A percentile compares a stretch with the other conserved stretches of the same genome.
Conservation (phyloP, 2,113 vertebrate species). For the Semicossyphus pulcher region DNA sequence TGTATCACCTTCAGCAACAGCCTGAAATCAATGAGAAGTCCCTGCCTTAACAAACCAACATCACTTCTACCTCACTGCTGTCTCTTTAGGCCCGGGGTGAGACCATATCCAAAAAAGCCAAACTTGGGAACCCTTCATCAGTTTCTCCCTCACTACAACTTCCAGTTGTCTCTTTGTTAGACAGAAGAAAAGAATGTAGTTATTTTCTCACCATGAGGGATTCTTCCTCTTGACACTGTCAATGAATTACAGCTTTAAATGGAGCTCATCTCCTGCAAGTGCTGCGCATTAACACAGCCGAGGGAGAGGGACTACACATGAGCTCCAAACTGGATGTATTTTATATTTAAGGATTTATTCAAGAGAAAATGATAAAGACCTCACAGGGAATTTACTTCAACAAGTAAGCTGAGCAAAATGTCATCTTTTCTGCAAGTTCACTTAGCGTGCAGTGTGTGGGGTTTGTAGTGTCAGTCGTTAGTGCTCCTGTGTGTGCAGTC, state of each 20-base stretch:
- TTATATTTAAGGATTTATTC: slow-evolving; percentile 4
- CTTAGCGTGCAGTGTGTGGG: background rate
- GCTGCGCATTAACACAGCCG: background rate
- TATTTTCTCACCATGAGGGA: slow-evolving; percentile 19
- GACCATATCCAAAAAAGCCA: too few relatives aligned
- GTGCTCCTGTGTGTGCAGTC: background rate
- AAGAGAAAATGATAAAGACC: slow-evolving; percentile 1
- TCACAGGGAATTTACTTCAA: background rate
- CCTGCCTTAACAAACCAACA: too few relatives aligned
- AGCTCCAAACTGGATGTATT: background rate
- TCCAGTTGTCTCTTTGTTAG: slow-evolving; percentile 28
- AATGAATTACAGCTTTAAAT: slow-evolving; percentile 24
- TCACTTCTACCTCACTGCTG: too few relatives aligned
- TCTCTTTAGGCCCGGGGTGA: too few relatives aligned
- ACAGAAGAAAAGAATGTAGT: slow-evolving; percentile 9
- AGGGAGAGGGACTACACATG: background rate
- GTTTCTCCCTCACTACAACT: slow-evolving; percentile 7
- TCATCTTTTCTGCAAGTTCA: background rate
- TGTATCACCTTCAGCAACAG: background rate
- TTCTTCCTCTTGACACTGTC: slow-evolving; percentile 17
- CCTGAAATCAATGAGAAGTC: slow-evolving; percentile 6
- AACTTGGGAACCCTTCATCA: slow-evolving; percentile 2
- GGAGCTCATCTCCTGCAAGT: background rate
- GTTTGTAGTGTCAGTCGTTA: slow-evolving; percentile 5
- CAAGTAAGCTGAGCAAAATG: background rate